phyloP scores from a whole-genome alignment of 2,113 vertebrate genomes.

The Engystomops pustulosus region DNA sequence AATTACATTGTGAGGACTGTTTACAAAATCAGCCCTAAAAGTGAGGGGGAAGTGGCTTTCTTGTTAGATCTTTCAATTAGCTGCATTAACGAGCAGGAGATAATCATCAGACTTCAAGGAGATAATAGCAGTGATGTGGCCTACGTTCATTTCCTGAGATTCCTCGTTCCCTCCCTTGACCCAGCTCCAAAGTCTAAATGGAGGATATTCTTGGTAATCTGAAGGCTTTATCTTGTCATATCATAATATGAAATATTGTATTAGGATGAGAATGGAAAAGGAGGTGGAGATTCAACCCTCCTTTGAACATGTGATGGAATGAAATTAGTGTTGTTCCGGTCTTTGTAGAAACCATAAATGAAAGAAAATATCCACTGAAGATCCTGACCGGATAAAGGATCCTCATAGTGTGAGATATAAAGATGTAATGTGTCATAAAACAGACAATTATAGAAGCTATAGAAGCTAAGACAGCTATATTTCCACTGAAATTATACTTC shows the following conservation, averaged over 20 bases:
- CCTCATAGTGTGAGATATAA: too few relatives aligned
- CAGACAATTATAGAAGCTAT: too few relatives aligned
- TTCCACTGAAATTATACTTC: too few relatives aligned
- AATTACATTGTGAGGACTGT: conserved; percentile 38
- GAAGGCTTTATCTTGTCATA: not conserved
- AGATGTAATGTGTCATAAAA: too few relatives aligned
- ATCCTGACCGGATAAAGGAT: too few relatives aligned
- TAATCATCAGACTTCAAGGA: conserved; percentile 5
- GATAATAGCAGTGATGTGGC: conserved; percentile 2
- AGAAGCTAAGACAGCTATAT: too few relatives aligned
- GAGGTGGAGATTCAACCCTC: too few relatives aligned
- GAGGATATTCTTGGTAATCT: not conserved
- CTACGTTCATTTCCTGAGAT: conserved; percentile 8
- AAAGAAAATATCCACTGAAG: too few relatives aligned
- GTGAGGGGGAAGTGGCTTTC: conserved; percentile 25
- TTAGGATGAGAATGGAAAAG: too few relatives aligned
- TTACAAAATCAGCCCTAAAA: conserved; percentile 35
- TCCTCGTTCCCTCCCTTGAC: conserved; percentile 10
- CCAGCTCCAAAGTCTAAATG: not conserved
- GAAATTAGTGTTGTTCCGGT: too few relatives aligned
- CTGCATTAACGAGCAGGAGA: not conserved
- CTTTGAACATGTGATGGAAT: too few relatives aligned
- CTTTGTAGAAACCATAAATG: too few relatives aligned
- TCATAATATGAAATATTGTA: not conserved
- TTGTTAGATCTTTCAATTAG: conserved; percentile 39